phyloP scores from a whole-genome alignment of 2,888 invertebrate genomes.

The Cheilosia vernalis region DNA sequence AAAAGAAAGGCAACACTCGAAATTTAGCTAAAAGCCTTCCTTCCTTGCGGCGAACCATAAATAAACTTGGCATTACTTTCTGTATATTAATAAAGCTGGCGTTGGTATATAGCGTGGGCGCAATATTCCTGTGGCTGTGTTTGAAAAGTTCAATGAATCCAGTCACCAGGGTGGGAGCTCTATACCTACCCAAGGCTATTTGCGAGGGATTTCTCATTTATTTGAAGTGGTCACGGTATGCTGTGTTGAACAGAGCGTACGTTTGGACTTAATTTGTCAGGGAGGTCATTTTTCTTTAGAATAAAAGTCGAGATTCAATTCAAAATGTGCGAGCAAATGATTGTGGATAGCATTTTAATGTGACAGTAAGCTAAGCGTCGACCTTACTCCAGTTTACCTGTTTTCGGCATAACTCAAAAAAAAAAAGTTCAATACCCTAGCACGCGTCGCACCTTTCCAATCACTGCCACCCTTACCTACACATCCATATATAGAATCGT shows the following conservation, averaged over 20 bases:
- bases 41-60: not conserved
- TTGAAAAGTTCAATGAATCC: constrained; percentile 4
- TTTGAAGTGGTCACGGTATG: not conserved
- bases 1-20: not conserved
- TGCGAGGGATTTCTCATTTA: not conserved
- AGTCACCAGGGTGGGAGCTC: not conserved
- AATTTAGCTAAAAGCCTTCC: not conserved
- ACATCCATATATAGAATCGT: too few species aligned
- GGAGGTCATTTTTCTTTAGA: not conserved
- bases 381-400: too few species aligned
- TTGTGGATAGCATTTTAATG: too few species aligned
- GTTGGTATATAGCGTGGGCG: not conserved
- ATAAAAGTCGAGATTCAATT: not conserved
- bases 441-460: too few species aligned
- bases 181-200: not conserved
- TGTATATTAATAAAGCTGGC: not conserved
- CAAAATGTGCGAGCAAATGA: not conserved
- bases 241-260: not conserved
- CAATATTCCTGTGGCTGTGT: not conserved
- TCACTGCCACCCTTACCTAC: too few species aligned
- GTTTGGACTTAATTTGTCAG: too few species aligned
- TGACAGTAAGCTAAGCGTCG: too few species aligned
- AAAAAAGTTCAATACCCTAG: too few species aligned
- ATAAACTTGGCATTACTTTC: not conserved
- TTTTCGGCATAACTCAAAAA: too few species aligned